Evolutionary conservation across 2,797 vertebrate species (phyloP), one percentile per base, ranked within the genome.

Genomic region (Brotula barbata): DNA sequence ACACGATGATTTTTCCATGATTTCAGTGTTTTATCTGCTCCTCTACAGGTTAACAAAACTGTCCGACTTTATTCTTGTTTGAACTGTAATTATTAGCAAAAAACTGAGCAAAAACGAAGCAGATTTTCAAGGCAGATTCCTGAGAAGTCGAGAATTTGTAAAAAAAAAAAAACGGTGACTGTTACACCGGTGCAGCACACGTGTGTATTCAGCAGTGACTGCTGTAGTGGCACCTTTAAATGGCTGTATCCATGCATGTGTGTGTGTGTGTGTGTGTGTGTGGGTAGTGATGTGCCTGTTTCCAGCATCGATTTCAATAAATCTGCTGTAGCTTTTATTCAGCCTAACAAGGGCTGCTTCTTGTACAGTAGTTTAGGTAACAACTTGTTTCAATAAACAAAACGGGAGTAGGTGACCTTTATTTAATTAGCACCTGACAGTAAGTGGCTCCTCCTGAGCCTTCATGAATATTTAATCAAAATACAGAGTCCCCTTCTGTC

Each of bases 391-490:
- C 84, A 77, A 69, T 75, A 85, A 80, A 84, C 71, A 80, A 69
- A 82, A 76, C 51, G 66, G 62, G 58, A 83, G 79, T 54, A 37
- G 45, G 52, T 88, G 86, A 87, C 86, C 85, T 88, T 84, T 80
- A 75, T 85, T 87, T 87, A 89, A 87, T 88, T 84, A 87, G 73
- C 64, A 80, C 46, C 73, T 77, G 67, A 81, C 64, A 78, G 68
- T 75, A 75, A 82, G 53, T 77, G 77, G 57, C 71, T 74, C 73
- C 77, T 75, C 71, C 71, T 65, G 75, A 71, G 81, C 73, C 58
- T 73, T 82, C 79, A 87, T 86, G 81, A 87, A 87, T 88, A 70
- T 85, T 85, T 87, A 78, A 87, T 86, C 57, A 63, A 75, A 82
- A 81, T 52, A 67, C 74, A 53, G 69, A 79, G 59, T 77, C 64